phyloP scores from a whole-genome alignment of 2,888 invertebrate genomes.

The Ypsolopha scabrella region DNA sequence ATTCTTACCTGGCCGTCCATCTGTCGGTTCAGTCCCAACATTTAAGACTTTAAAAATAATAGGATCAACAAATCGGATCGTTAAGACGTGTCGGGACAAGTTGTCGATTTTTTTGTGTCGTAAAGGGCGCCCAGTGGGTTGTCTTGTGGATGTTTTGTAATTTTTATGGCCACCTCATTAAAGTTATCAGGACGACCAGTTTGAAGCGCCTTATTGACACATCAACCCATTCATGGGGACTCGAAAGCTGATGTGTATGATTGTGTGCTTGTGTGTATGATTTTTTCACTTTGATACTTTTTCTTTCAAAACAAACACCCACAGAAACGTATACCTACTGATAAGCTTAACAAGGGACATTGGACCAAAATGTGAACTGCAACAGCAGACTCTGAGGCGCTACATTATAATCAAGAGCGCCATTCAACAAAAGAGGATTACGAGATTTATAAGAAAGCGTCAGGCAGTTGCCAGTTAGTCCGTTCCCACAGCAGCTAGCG shows the following conservation, averaged over 20 bases:
- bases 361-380: not conserved
- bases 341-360: too few relatives aligned
- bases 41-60: slow-evolving; percentile 37
- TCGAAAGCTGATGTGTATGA: too few relatives aligned
- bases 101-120: slow-evolving; percentile 39
- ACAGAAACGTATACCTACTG: too few relatives aligned
- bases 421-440: slow-evolving; percentile 8
- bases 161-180: slow-evolving; percentile 61
- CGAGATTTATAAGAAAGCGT: slow-evolving; percentile 16
- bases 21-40: not conserved
- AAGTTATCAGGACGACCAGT: slow-evolving; percentile 35
- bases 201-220: slow-evolving; percentile 42
- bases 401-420: slow-evolving; percentile 14
- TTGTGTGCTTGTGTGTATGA: too few relatives aligned
- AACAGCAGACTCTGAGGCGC: not conserved
- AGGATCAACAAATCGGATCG: slow-evolving; percentile 54
- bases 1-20: slow-evolving; percentile 29
- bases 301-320: too few relatives aligned
- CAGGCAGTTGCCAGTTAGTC: slow-evolving; percentile 11
- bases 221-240: slow-evolving; percentile 21
- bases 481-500: slow-evolving; percentile 28
- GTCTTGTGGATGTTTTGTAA: slow-evolving; percentile 51
- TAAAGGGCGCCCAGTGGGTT: slow-evolving; percentile 40
- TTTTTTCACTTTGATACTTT: too few relatives aligned
- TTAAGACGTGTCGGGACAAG: slow-evolving; percentile 62